Conservation (phyloP, 2,797 vertebrate genomes). For the Cirrhinus mrigala region DNA sequence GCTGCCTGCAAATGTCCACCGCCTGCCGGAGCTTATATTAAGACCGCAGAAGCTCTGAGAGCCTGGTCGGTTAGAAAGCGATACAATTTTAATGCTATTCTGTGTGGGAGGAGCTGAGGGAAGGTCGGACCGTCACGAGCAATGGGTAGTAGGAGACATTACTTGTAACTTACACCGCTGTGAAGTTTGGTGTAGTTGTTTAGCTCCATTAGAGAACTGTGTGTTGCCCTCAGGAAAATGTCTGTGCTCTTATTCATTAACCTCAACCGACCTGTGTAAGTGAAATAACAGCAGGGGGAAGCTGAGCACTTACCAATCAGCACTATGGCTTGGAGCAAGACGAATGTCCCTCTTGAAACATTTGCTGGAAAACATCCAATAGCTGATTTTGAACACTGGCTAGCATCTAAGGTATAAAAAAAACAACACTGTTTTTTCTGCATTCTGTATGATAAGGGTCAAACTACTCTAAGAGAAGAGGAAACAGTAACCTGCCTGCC, state of each 20-base stretch:
- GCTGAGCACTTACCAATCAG: conserved; percentile 40
- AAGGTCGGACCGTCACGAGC: conserved; percentile 13
- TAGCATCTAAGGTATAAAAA: not conserved
- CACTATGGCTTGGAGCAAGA: conserved; percentile 24
- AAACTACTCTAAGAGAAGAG: not conserved
- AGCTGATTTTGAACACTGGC: conserved; percentile 21
- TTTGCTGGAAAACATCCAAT: conserved; percentile 34
- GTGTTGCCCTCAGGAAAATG: conserved; percentile 48
- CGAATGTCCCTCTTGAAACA: conserved; percentile 36
- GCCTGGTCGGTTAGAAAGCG: conserved; percentile 41
- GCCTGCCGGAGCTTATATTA: conserved; percentile 42
- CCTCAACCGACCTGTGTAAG: conserved; percentile 35
- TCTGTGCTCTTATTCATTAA: conserved; percentile 55
- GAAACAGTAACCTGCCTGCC: not conserved
- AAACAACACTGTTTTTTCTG: not conserved
- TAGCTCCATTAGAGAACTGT: conserved; percentile 59
- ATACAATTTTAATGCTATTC: conserved; percentile 53
- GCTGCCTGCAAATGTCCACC: conserved; percentile 37
- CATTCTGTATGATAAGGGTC: not conserved
- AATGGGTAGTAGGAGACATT: conserved; percentile 39
- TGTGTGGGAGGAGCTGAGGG: not conserved
- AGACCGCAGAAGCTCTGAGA: conserved; percentile 18
- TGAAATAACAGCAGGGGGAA: conserved; percentile 33
- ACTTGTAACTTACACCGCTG: conserved; percentile 60
- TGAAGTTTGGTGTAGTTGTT: conserved; percentile 62